Conservation (phyloP, 1,140 invertebrate species). For the Drosophila orena region DNA sequence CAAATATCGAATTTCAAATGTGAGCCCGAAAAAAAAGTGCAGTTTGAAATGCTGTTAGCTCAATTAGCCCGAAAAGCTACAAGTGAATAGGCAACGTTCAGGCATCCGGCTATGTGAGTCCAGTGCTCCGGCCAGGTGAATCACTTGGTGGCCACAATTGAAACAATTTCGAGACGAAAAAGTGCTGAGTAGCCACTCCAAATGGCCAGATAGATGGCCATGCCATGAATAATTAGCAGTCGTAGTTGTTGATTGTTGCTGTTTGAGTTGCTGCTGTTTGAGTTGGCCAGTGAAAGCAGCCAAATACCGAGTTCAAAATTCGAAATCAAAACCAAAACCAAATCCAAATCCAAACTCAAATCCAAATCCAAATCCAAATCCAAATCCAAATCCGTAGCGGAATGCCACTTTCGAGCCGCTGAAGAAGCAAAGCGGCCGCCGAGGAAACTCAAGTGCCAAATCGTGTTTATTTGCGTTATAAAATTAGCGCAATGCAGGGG, state of each 20-base stretch:
- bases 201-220: slow-evolving; percentile 52
- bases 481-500: slow-evolving; percentile 68
- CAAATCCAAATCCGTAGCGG: slow-evolving; percentile 24
- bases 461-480: slow-evolving; percentile 80
- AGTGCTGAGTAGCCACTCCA: slow-evolving; percentile 59
- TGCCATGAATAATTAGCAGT: slow-evolving; percentile 71
- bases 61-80: background rate
- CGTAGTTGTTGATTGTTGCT: slow-evolving; percentile 33
- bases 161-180: slow-evolving; percentile 39
- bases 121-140: slow-evolving; percentile 16
- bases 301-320: slow-evolving; percentile 17
- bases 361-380: slow-evolving; percentile 17
- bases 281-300: slow-evolving; percentile 7
- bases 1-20: background rate
- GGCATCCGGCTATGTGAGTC: background rate
- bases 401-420: slow-evolving; percentile 54
- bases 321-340: slow-evolving; percentile 11
- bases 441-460: slow-evolving; percentile 70
- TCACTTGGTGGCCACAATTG: slow-evolving; percentile 24
- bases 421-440: slow-evolving; percentile 42
- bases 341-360: slow-evolving; percentile 14
- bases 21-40: background rate
- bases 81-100: background rate
- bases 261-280: slow-evolving; percentile 9
- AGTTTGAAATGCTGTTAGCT: too few species aligned